Evolutionary conservation across 2,797 vertebrate genomes (phyloP), one percentile per base, ranked within the genome.

Genomic region (Falco biarmicus): DNA sequence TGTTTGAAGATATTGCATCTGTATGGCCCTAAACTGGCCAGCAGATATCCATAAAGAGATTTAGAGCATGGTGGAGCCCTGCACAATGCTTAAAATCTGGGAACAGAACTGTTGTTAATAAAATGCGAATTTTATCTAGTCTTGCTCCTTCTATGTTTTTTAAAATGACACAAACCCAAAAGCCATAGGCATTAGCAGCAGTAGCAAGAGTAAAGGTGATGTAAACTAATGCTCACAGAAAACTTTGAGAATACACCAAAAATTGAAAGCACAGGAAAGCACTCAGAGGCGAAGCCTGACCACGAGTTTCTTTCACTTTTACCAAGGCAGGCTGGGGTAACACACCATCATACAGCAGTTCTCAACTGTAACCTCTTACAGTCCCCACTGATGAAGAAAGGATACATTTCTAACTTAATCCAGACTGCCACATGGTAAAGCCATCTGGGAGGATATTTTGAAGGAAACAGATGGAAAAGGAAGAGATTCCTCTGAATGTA

Each of bases 401-500:
- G 95, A 93, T 95, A 97, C 54, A 92, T 96, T 97, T 97, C 92
- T 97, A 97, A 97, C 94, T 96, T 97, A 97, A 97, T 97, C 95
- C 96, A 97, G 97, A 97, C 91, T 97, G 87, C 96, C 96, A 97
- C 97, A 98, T 97, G 97, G 97, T 97, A 98, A 98, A 98, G 95
- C 95, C 98, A 98, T 98, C 96, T 98, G 97, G 97, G 97, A 98
- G 94, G 93, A 96, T 97, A 98, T 98, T 97, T 97, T 97, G 97
- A 97, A 97, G 97, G 97, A 98, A 98, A 98, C 97, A 98, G 97
- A 98, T 97, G 97, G 97, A 98, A 98, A 98, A 98, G 95, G 96
- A 97, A 98, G 96, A 97, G 97, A 98, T 98, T 98, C 97, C 95
- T 98, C 96, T 95, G 97, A 97, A 97, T 96, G 96, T 81, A 94